These are phyloP conservation scores for Lagopus muta DNA, from an alignment of 2,113 vertebrate genomes.

Conservation along the genomic window DNA sequence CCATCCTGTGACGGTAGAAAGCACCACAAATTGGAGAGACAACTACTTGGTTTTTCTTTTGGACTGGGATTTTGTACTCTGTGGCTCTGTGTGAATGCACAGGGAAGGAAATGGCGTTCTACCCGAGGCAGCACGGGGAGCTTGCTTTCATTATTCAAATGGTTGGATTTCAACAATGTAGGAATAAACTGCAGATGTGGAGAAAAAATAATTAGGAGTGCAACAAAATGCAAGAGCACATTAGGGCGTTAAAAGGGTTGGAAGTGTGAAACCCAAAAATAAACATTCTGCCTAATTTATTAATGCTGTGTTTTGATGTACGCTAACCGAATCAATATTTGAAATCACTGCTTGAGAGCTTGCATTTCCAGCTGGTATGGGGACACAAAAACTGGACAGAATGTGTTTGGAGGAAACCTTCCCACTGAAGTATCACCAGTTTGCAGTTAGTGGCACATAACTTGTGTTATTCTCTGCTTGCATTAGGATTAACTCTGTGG, in stretches of 20 bases:
- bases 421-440: constrained; percentile 5
- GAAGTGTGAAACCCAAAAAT: constrained; percentile 64
- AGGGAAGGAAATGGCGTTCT: not conserved
- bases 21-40: not conserved
- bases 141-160: constrained; percentile 12
- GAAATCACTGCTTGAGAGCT: constrained; percentile 10
- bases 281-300: constrained; percentile 53
- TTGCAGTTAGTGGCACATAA: constrained; percentile 62
- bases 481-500: constrained; percentile 72
- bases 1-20: not conserved
- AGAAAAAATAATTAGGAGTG: constrained; percentile 48
- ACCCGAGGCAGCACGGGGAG: not conserved
- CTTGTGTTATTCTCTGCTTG: constrained; percentile 68
- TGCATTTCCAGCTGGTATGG: constrained; percentile 52
- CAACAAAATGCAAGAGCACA: constrained; percentile 36
- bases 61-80: not conserved
- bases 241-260: constrained; percentile 61
- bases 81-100: not conserved
- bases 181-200: constrained; percentile 48
- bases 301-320: constrained; percentile 54
- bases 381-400: not conserved
- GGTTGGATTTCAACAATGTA: not conserved
- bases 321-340: constrained; percentile 38
- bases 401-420: constrained; percentile 48
- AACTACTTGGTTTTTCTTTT: not conserved